A percentile compares a stretch with the other conserved stretches of the same genome.
Evolutionary conservation across 2,797 vertebrate genomes (phyloP).

Genomic region (Argentina silus): DNA sequence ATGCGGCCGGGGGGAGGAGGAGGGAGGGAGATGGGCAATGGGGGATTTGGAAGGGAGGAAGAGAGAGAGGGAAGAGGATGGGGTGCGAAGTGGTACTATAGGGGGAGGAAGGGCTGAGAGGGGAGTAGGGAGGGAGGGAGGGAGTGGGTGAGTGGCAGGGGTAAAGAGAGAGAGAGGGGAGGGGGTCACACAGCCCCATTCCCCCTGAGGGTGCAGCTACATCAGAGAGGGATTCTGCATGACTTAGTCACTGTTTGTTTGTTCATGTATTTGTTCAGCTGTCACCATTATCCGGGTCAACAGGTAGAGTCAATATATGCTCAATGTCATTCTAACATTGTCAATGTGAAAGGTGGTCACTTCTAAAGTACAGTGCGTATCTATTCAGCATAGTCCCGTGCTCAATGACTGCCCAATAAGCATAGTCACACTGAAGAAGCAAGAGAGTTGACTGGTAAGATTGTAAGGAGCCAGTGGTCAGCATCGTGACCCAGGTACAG

Average conservation of each 20-base stretch:
- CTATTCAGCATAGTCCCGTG: slow-evolving; percentile 5
- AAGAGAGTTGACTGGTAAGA: no score
- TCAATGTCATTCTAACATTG: slow-evolving; percentile 38
- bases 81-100: no score
- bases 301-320: slow-evolving; percentile 42
- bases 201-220: not conserved
- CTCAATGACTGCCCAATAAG: no score
- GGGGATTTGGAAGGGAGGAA: no score
- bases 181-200: not conserved
- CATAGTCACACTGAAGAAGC: no score
- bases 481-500: slow-evolving; percentile 29
- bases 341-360: slow-evolving; percentile 31
- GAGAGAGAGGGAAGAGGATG: no score
- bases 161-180: not conserved
- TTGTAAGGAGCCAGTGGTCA: not conserved
- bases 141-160: not conserved
- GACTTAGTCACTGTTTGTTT: slow-evolving; percentile 25
- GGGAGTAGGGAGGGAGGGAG: no score
- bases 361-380: not conserved
- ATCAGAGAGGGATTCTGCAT: not conserved
- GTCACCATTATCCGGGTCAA: slow-evolving; percentile 31
- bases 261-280: slow-evolving; percentile 45
- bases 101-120: no score
- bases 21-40: not conserved
- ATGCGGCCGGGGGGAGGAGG: slow-evolving; percentile 32